These are phyloP conservation scores for Cyprinodon tularosa DNA, from an alignment of 2,113 vertebrate species.

Conservation along the genomic window DNA sequence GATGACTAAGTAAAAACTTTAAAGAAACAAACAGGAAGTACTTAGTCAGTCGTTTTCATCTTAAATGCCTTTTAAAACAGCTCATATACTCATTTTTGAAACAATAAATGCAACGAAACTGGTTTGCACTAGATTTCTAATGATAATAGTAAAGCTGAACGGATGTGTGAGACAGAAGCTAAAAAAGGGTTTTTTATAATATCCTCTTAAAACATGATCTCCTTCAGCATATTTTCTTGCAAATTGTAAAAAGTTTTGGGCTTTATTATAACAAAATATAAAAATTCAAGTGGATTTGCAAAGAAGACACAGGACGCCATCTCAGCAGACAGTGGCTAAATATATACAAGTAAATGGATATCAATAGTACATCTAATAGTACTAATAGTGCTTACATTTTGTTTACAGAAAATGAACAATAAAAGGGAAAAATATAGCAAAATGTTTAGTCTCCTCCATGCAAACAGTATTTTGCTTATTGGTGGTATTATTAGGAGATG, in stretches of 20 bases:
- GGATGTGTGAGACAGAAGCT: neutral
- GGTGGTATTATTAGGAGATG: neutral
- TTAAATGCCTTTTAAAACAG: constrained; percentile 11
- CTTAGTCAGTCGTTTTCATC: neutral
- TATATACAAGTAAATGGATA: constrained; percentile 1
- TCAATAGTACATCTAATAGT: neutral
- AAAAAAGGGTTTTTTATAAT: neutral
- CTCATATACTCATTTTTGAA: neutral
- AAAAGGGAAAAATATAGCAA: neutral
- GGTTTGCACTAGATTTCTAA: constrained; percentile 29
- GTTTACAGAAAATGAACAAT: constrained; percentile 6
- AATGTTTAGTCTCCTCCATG: neutral
- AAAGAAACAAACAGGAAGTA: constrained; percentile 6
- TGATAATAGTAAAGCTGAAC: constrained; percentile 10
- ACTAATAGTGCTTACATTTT: neutral
- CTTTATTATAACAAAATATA: neutral
- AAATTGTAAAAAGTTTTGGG: too few species aligned
- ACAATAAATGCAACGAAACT: constrained; percentile 39
- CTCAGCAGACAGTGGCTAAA: constrained; percentile 29
- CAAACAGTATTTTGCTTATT: neutral
- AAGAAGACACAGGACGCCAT: constrained; percentile 40
- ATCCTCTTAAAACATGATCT: neutral
- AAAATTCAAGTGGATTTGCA: neutral
- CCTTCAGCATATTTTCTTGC: neutral
- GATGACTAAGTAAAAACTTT: neutral